Base-by-base conservation (phyloP, 2,888 invertebrate genomes). In the Fabriciana adippe region DNA sequence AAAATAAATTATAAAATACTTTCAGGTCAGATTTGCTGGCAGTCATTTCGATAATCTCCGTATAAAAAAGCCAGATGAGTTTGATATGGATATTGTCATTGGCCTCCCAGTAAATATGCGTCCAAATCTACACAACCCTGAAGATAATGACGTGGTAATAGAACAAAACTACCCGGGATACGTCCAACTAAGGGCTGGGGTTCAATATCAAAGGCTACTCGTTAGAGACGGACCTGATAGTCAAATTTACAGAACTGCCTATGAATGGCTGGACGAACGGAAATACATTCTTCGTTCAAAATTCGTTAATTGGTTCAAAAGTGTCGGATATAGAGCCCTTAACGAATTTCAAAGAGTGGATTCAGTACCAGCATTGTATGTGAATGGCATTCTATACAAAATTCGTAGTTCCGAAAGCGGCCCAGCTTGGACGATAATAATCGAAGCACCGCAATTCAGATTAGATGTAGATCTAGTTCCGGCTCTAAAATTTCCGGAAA, bases 1-100 rank as follows among this genome's bases (percentile, higher is more conserved):
- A 18, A 18, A 18, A 18, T 18, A 18, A 18, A 18, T 13, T 8
- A 57, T 13, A 0, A 57, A 16, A 3, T 16, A n/a, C 41, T 69
- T 70, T 2, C 70, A 89, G 89, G 81, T 87, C 0, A 90, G 90
- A 75, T 94, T 89, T 73, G 93, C 93, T 1, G 95, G 95, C 14
- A 94, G 94, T 74, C 94, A 89, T 74, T 95, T 89, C 71, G 95
- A 95, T 77, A 84, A 89, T 13, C 82, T 94, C 2, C 93, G 93
- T 71, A 92, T 94, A 0, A 90, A 90, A 15, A 90, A 92, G 69
- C 74, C 73, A 8, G 70, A 72, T 55, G 95, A 95, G 75, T 95
- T 93, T 70, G 95, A 95, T 74, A 85, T 95, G 75, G 93, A 94
- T 74, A 83, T 94, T 5, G 84, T 94, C 0, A 88, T 95, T 16